Conservation (phyloP, 2,888 invertebrate genomes). For the Stenotaenia linearis region DNA sequence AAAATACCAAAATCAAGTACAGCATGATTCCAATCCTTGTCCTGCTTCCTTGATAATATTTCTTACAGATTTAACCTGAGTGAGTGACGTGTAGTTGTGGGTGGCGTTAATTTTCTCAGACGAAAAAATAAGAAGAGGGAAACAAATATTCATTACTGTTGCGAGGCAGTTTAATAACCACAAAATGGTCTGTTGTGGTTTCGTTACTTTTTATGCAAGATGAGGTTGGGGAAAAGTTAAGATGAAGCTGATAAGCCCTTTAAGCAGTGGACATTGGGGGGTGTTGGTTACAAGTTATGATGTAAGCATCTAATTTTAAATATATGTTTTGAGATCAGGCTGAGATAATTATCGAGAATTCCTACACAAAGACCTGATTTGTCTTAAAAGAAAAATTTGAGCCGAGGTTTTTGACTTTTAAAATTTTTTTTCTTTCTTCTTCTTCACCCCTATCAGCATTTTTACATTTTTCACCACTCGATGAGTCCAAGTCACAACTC, state of each 20-base stretch:
- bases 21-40: not conserved
- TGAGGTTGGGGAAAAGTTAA: not conserved
- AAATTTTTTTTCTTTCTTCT: not conserved
- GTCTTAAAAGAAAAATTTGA: not conserved
- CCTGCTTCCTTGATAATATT: not conserved
- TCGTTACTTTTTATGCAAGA: not conserved
- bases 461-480: constrained; percentile 1
- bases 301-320: not conserved
- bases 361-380: not conserved
- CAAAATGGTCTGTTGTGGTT: constrained; percentile 17
- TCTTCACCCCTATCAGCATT: not conserved
- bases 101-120: not conserved
- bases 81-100: not conserved
- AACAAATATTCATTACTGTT: constrained; percentile 4
- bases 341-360: not conserved
- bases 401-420: not conserved
- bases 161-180: not conserved
- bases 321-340: not conserved
- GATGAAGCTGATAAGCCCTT: not conserved
- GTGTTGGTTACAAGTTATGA: not conserved
- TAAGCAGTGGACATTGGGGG: constrained; percentile 4
- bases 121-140: not conserved
- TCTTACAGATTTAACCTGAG: not conserved
- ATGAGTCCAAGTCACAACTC: not conserved
- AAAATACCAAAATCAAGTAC: constrained; percentile 15